A percentile compares a stretch with the other conserved stretches of the same genome.
These are phyloP conservation scores for Pediacus dermestoides DNA, from an alignment of 2,888 invertebrate species.

Conservation along the genomic window DNA sequence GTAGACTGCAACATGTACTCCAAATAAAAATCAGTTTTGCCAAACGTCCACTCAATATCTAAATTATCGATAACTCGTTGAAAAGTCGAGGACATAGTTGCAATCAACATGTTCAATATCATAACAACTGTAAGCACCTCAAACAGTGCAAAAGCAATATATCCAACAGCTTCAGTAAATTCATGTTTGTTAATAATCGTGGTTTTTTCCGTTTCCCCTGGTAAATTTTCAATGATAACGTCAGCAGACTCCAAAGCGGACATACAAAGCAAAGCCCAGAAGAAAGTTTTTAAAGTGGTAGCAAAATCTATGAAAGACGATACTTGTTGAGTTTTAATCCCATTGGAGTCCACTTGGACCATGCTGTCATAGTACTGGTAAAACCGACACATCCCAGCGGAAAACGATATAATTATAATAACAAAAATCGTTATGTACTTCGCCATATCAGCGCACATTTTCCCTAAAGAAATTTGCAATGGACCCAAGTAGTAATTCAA, in stretches of 20 bases:
- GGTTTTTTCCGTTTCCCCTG: constrained; percentile 50
- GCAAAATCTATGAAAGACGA: constrained; percentile 59
- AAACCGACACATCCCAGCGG: constrained; percentile 58
- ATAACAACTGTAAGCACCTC: constrained; percentile 70
- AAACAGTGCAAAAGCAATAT: constrained; percentile 64
- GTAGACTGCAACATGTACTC: constrained; percentile 68
- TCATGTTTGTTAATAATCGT: constrained; percentile 55
- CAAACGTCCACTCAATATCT: constrained; percentile 74
- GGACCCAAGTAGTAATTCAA: constrained; percentile 64
- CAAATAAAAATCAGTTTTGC: constrained; percentile 69
- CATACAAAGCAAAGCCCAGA: constrained; percentile 70
- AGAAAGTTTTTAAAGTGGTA: constrained; percentile 61
- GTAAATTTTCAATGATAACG: constrained; percentile 61
- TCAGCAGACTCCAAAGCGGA: constrained; percentile 62
- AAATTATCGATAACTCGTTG: constrained; percentile 66
- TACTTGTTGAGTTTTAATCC: constrained; percentile 57
- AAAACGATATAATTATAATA: constrained; percentile 59
- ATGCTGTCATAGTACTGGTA: constrained; percentile 64
- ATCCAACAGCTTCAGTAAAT: constrained; percentile 65
- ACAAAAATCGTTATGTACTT: constrained; percentile 61
- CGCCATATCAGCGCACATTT: constrained; percentile 64
- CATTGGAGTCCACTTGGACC: constrained; percentile 50
- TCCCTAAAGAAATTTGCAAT: constrained; percentile 62
- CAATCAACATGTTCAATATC: constrained; percentile 73
- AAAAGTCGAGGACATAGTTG: constrained; percentile 76